Evolutionary conservation across 2,888 invertebrate genomes (phyloP).

Genomic region (Macrosoma leucophasiata): DNA sequence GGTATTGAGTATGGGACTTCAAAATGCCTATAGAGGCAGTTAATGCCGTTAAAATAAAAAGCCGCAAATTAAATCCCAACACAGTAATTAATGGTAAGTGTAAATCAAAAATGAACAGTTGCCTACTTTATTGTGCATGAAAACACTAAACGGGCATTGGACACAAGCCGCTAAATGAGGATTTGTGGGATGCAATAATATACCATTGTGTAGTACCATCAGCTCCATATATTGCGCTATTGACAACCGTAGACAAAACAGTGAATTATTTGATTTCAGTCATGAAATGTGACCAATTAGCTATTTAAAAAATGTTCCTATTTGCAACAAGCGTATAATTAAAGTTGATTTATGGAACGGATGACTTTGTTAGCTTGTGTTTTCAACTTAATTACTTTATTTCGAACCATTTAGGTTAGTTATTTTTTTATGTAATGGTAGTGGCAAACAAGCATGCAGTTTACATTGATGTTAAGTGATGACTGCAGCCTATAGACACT

Average conservation of each 20-base stretch:
- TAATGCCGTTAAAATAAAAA: neutral
- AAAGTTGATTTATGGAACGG: too few species aligned
- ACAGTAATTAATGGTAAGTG: conserved; percentile 42
- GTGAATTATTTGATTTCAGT: too few species aligned
- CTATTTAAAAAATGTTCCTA: neutral
- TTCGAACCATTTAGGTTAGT: too few species aligned
- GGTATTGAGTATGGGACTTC: too few species aligned
- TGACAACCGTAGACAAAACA: too few species aligned
- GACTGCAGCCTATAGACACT: too few species aligned
- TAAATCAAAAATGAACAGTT: conserved; percentile 54
- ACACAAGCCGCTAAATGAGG: conserved; percentile 46
- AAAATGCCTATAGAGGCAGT: too few species aligned
- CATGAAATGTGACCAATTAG: neutral
- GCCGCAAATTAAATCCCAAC: conserved; percentile 14
- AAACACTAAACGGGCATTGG: conserved; percentile 40
- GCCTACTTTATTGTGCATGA: conserved; percentile 42
- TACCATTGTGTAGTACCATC: conserved; percentile 28
- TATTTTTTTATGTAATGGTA: too few species aligned
- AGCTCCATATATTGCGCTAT: conserved; percentile 28
- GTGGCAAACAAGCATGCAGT: too few species aligned
- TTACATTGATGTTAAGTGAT: too few species aligned
- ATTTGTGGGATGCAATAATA: conserved; percentile 58
- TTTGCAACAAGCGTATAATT: neutral
- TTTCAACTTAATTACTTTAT: too few species aligned
- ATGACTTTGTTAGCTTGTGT: too few species aligned